A percentile compares a stretch with the other conserved stretches of the same genome.
Conservation (phyloP, 2,888 invertebrate genomes). For the Liopterus haemorrhoidalis region DNA sequence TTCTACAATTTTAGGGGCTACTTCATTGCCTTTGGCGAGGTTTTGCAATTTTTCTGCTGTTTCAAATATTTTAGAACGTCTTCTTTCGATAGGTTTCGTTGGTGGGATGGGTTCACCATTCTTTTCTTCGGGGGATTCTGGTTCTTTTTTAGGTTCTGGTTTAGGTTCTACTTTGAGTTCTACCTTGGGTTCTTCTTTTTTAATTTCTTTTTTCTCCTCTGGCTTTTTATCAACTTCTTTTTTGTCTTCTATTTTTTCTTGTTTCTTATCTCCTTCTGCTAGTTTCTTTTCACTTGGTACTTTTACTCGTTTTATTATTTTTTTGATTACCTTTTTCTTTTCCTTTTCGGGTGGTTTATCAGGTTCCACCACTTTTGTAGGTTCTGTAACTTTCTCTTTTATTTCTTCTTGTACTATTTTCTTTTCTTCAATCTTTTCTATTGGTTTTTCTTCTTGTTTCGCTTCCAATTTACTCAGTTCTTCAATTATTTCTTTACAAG, state of each 20-base stretch:
- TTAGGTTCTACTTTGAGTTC: constrained; percentile 32
- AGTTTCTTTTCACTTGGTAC: constrained; percentile 12
- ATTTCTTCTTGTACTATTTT: constrained; percentile 24
- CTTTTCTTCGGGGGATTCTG: constrained; percentile 30
- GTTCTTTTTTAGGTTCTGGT: constrained; percentile 28
- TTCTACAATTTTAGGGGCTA: constrained; percentile 38
- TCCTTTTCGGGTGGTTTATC: constrained; percentile 8
- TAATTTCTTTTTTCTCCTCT: constrained; percentile 21
- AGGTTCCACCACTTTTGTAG: constrained; percentile 2
- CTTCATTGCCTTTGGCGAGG: constrained; percentile 43
- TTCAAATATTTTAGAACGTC: constrained; percentile 63
- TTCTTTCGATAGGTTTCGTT: constrained; percentile 51
- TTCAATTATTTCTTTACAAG: constrained; percentile 46
- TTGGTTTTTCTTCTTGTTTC: constrained; percentile 42
- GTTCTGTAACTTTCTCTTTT: constrained; percentile 11
- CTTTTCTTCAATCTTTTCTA: constrained; percentile 40
- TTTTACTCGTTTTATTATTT: constrained; percentile 4
- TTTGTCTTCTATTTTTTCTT: constrained; percentile 12
- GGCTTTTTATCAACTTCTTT: constrained; percentile 22
- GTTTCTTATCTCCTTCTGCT: constrained; percentile 15
- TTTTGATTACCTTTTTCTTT: constrained; percentile 1
- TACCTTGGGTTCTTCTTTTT: constrained; percentile 24
- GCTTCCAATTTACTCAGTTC: too few relatives aligned
- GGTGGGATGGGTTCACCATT: constrained; percentile 36
- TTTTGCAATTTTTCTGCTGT: constrained; percentile 65